Percentiles rank a stretch among this genome's conserved stretches.
phyloP scores from a whole-genome alignment of 2,888 invertebrate species.

The Sicus ferrugineus region DNA sequence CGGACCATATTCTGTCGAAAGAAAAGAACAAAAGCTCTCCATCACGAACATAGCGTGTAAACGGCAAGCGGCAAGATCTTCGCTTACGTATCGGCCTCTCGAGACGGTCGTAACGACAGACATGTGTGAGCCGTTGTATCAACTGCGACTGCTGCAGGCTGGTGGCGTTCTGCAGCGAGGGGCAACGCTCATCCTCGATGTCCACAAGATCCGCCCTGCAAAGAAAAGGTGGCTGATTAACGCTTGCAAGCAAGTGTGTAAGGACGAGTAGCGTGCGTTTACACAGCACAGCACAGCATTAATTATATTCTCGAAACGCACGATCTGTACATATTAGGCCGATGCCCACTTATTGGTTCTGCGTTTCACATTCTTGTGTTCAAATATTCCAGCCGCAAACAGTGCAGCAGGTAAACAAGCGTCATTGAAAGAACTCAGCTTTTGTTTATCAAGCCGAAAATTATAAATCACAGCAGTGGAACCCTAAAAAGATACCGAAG shows the following conservation, averaged over 20 bases:
- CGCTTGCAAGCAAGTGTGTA: too few relatives aligned
- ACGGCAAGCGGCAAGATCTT: neutral
- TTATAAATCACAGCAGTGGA: neutral
- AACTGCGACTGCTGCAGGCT: conserved; percentile 59
- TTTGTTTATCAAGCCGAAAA: conserved; percentile 3
- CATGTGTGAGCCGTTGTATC: conserved; percentile 59
- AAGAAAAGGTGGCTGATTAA: too few relatives aligned
- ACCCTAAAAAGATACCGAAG: neutral
- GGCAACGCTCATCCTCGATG: conserved; percentile 53
- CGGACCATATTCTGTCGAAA: conserved; percentile 43
- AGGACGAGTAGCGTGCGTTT: too few relatives aligned
- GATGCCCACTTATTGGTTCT: neutral
- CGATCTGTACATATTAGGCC: neutral
- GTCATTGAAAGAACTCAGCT: neutral
- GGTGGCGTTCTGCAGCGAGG: conserved; percentile 54
- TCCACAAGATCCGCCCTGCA: conserved; percentile 41
- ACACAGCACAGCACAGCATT: neutral
- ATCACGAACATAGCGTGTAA: neutral
- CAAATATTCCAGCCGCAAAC: neutral
- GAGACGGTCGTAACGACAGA: conserved; percentile 61
- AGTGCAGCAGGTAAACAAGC: conserved; percentile 5
- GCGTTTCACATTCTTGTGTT: conserved; percentile 1
- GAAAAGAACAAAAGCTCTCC: too few relatives aligned
- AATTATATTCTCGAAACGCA: neutral
- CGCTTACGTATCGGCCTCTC: conserved; percentile 57